Base-by-base conservation (phyloP, 2,888 invertebrate genomes). In the Torymus auratus region DNA sequence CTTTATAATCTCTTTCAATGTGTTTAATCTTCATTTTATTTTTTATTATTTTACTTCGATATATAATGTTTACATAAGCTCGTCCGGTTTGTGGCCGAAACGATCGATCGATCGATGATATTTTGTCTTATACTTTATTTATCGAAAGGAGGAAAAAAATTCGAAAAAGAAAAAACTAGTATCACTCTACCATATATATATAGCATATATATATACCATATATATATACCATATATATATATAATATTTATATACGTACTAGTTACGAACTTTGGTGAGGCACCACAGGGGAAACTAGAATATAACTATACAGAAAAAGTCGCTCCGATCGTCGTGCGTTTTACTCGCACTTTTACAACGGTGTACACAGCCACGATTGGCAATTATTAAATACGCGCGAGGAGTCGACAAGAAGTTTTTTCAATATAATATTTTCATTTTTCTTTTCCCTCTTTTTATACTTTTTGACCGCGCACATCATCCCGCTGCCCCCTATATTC, bases 211-310 rank as follows among this genome's bases (percentile, higher is more conserved):
- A 7, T 41, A 41, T 41, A 65, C 62, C 77, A 41, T 41, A 41
- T 7, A 7, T 41, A 41, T 41, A 65, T 67, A 80, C 71, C 7
- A 41, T 41, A 41, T 41, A 41, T 41, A 7, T 41, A 41, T 41
- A 65, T 67, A 80, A 41, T 41, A 41, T 7, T 41, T 41, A 41
- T 41, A 65, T 67, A 80, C 71, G 80, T 72, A 82, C 69, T 80
- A 82, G 56, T 82, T 82, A 78, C 79, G 81, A 83, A 77, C 78
- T 81, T 81, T 81, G 83, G 83, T 69, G 83, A 83, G 83, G 83
- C 83, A 83, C 83, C 83, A 83, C 79, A 77, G 83, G 83, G 82
- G 82, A 82, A 69, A 78, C 80, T 78, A 80, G 79, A 67, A 72
- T 41, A 41, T 81, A 69, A 77, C 78, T 83, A 78, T 83, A 83